phyloP scores from a whole-genome alignment of 2,113 vertebrate species.

The Candoia aspera region DNA sequence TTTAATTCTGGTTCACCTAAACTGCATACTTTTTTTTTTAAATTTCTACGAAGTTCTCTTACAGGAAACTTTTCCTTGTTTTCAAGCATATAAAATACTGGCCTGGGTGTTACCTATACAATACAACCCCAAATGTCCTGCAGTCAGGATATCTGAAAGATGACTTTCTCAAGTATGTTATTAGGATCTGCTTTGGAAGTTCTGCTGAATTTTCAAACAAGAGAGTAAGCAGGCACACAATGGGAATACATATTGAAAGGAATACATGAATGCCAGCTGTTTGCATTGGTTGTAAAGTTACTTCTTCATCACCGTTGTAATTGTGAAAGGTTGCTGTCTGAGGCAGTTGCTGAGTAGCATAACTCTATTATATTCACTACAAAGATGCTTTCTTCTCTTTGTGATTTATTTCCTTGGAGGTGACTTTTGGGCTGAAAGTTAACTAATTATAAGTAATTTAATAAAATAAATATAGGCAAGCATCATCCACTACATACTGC shows the following conservation, averaged over 20 bases:
- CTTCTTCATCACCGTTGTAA: too few species aligned
- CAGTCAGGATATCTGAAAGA: not conserved
- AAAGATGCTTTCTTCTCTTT: not conserved
- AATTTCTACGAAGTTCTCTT: not conserved
- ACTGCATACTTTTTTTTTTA: not conserved
- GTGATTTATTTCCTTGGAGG: not conserved
- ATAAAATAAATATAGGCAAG: not conserved
- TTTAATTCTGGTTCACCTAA: not conserved
- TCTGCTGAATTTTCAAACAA: too few species aligned
- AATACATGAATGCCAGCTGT: too few species aligned
- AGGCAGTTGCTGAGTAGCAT: too few species aligned
- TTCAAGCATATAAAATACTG: not conserved
- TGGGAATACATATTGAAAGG: too few species aligned
- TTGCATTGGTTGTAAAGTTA: too few species aligned
- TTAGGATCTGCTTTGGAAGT: too few species aligned
- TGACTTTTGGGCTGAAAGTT: not conserved
- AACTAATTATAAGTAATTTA: not conserved
- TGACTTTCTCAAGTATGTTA: not conserved
- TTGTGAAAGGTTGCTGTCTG: too few species aligned
- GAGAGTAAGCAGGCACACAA: too few species aligned
- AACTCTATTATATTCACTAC: not conserved
- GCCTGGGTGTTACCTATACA: not conserved
- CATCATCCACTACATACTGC: not conserved
- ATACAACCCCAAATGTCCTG: not conserved
- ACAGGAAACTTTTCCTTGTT: not conserved